Percentiles rank a stretch among this genome's conserved stretches.
Evolutionary conservation across 2,888 invertebrate genomes (phyloP).

Genomic region (Megalurothrips usitatus): DNA sequence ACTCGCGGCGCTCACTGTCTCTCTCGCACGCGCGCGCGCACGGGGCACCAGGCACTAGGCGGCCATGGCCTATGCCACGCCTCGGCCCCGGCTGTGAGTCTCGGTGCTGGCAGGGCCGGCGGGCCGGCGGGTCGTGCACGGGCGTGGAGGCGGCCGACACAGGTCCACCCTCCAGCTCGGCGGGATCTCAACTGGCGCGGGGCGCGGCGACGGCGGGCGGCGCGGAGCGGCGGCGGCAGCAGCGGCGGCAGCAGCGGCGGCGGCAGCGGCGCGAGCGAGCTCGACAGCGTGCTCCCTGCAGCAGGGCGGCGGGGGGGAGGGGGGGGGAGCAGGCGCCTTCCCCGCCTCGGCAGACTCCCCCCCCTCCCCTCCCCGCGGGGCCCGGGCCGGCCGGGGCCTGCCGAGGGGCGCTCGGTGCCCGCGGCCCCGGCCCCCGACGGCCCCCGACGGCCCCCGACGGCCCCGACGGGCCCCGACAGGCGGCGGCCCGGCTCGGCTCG

Average conservation of each 20-base stretch:
- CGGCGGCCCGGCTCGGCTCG: background rate
- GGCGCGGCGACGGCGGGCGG: constrained; percentile 35
- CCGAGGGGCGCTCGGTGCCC: too few species aligned
- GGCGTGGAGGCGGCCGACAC: constrained; percentile 37
- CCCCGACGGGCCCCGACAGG: background rate
- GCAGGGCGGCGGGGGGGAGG: background rate
- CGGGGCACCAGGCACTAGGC: constrained; percentile 36
- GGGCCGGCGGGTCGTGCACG: constrained; percentile 32
- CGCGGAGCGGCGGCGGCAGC: constrained; percentile 42
- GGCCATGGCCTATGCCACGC: constrained; percentile 35
- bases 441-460: too few species aligned
- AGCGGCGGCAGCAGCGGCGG: constrained; percentile 36
- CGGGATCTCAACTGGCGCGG: constrained; percentile 33
- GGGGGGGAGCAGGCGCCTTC: background rate
- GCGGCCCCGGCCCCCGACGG: too few species aligned
- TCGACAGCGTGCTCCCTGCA: background rate
- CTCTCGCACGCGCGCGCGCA: constrained; percentile 43
- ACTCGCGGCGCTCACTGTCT: background rate
- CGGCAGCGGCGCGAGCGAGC: background rate
- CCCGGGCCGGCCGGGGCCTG: too few species aligned
- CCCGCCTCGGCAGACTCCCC: background rate
- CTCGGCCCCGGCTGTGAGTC: constrained; percentile 28
- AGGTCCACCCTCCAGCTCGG: constrained; percentile 37
- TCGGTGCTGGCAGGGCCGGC: background rate
- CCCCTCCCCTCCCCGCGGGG: background rate